Conservation (phyloP, 1,140 invertebrate genomes). For the Orchestia grillus region DNA sequence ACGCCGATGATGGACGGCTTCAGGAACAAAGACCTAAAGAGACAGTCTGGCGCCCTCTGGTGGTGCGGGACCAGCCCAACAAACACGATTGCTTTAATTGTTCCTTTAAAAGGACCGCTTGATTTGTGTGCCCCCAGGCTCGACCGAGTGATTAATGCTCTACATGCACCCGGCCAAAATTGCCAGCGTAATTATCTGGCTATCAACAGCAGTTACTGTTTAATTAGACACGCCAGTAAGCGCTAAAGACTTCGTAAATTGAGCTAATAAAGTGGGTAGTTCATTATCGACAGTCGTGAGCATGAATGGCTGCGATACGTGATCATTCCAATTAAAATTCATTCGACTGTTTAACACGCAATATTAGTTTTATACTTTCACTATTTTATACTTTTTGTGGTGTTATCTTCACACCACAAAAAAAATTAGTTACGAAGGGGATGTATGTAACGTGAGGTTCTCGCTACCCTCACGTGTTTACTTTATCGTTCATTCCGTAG, state of each 20-base stretch:
- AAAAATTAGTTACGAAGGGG: too few species aligned
- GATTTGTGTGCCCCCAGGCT: not conserved
- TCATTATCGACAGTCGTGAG: too few species aligned
- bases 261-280: not conserved
- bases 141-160: not conserved
- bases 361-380: too few species aligned
- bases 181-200: not conserved
- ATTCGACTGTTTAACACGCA: too few species aligned
- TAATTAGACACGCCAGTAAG: not conserved
- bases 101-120: conserved; percentile 41
- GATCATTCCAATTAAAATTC: too few species aligned
- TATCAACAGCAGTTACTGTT: not conserved
- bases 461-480: too few species aligned
- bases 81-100: conserved; percentile 38
- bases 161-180: not conserved
- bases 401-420: too few species aligned
- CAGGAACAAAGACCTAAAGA: conserved; percentile 46
- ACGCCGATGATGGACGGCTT: not conserved
- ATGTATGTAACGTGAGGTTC: too few species aligned
- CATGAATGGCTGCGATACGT: too few species aligned
- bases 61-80: not conserved
- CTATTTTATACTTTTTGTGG: too few species aligned
- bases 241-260: not conserved
- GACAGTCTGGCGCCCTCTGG: conserved; percentile 44
- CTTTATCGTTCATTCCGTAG: too few species aligned